A percentile compares a stretch with the other conserved stretches of the same genome.
Evolutionary conservation across 2,888 invertebrate genomes (phyloP).

Genomic region (Drosophila helvetica): DNA sequence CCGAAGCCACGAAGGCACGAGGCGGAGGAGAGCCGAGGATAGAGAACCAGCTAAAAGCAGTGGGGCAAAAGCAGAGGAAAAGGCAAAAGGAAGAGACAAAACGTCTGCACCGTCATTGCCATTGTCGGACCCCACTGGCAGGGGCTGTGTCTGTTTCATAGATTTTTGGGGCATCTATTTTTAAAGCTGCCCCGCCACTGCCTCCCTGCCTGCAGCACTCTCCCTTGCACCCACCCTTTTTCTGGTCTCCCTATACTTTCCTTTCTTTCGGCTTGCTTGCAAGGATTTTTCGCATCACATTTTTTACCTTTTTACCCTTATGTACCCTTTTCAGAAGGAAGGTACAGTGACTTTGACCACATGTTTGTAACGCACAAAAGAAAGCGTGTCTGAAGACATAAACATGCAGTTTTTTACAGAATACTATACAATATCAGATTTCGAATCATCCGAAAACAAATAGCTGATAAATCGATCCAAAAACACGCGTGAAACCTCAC

Average conservation of each 20-base stretch:
- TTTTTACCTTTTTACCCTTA: slow-evolving; percentile 8
- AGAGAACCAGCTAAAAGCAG: background rate
- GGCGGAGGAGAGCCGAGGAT: background rate
- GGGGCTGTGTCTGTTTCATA: slow-evolving; percentile 27
- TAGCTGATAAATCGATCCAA: too few relatives aligned
- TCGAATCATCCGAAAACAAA: too few relatives aligned
- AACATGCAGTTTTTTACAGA: too few relatives aligned
- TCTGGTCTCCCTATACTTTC: background rate
- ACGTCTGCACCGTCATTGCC: slow-evolving; percentile 19
- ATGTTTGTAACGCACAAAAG: background rate
- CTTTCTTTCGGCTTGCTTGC: slow-evolving; percentile 26
- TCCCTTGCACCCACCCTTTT: background rate
- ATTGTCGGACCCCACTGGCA: slow-evolving; percentile 1
- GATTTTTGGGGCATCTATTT: slow-evolving; percentile 41
- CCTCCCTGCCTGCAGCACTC: background rate
- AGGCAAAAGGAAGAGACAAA: background rate
- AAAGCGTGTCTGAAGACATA: too few relatives aligned
- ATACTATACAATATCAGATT: too few relatives aligned
- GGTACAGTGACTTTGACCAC: background rate
- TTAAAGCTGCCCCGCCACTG: slow-evolving; percentile 17
- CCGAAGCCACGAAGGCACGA: slow-evolving; percentile 13
- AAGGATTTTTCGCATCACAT: slow-evolving; percentile 37
- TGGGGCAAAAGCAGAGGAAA: background rate
- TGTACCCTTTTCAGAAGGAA: background rate
- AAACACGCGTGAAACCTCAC: too few relatives aligned